Evolutionary conservation across 2,888 invertebrate species (phyloP), one percentile per base, ranked within the genome.

Genomic region (Drosophila colorata): DNA sequence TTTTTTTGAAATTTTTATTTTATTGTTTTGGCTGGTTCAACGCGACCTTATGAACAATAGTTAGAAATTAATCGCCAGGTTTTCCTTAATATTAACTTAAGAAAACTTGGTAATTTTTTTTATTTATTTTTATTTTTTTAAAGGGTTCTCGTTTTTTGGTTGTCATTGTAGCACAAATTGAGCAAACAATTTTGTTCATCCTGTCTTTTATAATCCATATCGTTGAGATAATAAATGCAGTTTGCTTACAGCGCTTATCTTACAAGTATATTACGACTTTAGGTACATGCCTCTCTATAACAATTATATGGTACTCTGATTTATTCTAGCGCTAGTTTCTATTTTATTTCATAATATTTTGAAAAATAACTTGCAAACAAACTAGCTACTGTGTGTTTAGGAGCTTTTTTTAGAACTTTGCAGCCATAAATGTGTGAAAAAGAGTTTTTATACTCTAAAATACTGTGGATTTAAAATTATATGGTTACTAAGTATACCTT

Each of bases 291-390:
- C 18, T 1, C 8, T 52, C 2, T 16, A 16, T 14, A 9, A 9
- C 18, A 14, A 11, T 31, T 1, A 44, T 44, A 16, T 53, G 18
- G 13, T 6, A 18, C 3, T 28, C 9, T 28, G 8, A 28, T 2
- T 4, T 18, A 1, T 1, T 38, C n/a, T 20, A 20, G 3, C 4
- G 3, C 20, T 14, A 43, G n/a, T 67, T 25, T 35, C 9, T 41
- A 65, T 75, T 41, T 20, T 20, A 20, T 20, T 4, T 20, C 41
- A 31, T 37, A 38, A 25, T 44, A 57, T 35, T 35, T 47, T 47
- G 48, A 44, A 67, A 56, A 28, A n/a, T 40, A 31, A 31, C 14
- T 31, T 13, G 31, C 38, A 41, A 48, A 25, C 31, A 23, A 14
- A n/a, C 7, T 31, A 18, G n/a, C 9, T 38, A 14, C 23, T 55